Conservation (phyloP, 2,113 vertebrate genomes). For the Ahaetulla prasina region DNA sequence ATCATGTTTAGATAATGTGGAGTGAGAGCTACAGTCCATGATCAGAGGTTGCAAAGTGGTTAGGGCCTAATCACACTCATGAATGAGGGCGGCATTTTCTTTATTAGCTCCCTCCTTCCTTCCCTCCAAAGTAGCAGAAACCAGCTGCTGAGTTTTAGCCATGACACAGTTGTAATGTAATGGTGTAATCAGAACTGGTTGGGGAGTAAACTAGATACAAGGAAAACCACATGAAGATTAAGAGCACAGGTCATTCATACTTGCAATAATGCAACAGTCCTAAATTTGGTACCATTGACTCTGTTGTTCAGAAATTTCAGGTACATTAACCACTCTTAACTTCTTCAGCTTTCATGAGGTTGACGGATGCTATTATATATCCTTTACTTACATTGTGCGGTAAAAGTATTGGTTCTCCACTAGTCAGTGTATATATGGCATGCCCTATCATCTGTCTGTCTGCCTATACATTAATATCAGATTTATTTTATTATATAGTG, state of each 20-base stretch:
- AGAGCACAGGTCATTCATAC: neutral
- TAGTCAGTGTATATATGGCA: neutral
- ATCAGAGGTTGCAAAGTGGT: neutral
- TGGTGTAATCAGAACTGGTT: neutral
- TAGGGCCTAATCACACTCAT: neutral
- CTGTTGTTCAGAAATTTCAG: neutral
- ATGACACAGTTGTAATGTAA: too few species aligned
- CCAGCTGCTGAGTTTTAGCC: too few species aligned
- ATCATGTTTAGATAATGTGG: neutral
- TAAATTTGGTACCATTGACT: neutral
- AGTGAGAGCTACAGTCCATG: neutral
- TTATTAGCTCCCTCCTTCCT: neutral
- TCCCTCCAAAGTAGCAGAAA: neutral
- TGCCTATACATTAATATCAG: neutral
- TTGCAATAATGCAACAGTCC: neutral
- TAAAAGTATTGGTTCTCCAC: neutral
- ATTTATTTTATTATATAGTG: neutral
- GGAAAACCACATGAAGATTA: neutral
- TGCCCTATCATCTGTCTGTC: neutral
- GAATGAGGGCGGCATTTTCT: neutral
- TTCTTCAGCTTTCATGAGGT: too few species aligned
- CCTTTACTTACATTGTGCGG: too few species aligned
- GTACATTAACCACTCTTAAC: too few species aligned
- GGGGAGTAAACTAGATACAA: neutral
- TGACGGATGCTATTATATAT: too few species aligned